Base-by-base conservation (phyloP, 2,113 vertebrate genomes). In the Pelecanoides urinatrix region DNA sequence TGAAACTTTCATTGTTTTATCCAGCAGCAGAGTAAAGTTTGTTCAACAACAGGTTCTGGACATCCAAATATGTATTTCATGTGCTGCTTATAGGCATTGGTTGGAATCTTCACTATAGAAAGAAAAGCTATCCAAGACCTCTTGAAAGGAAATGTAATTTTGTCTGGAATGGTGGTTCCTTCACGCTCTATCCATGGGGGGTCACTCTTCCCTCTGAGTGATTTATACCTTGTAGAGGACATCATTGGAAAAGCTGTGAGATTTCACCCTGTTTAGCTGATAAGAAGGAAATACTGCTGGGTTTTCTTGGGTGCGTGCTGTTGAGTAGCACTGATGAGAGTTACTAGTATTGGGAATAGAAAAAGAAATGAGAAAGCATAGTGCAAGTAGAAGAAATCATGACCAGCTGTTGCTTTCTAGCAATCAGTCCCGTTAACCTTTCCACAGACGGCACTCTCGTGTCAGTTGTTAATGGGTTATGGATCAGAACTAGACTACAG, bases 271-370 rank as follows among this genome's bases (percentile, higher is more conserved):
- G 21, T 81, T 22, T 45, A 66, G 52, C 86, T 82, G 76, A 29
- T 62, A 26, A 6, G 75, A 76, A 76, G 70, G 70, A 88, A 80
- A 94, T 88, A 91, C 82, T 93, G 88, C 74, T 90, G 78, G 80
- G 83, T 96, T 95, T 93, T 93, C 80, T 89, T 96, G 94, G 84
- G 86, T 89, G 78, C 16, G 17, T 82, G 73, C 94, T 81, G 86
- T 92, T 95, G 94, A 92, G 92, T 91, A 82, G 66, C 20, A 34
- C 73, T 89, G 45, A 25, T 73, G 29, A 89, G 71, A 68, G 18
- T 85, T 95, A 75, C 75, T 93, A 78, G 67, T 71, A 67, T 56
- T 83, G 70, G 66, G 52, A 91, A 82, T 38, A 32, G 65, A 42
- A 22, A 36, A 42, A 50, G 17, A 56, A 84, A 70, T 16, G n/a